These are phyloP conservation scores for Dusona sp. DNA, from an alignment of 2,888 invertebrate genomes.

Conservation along the genomic window DNA sequence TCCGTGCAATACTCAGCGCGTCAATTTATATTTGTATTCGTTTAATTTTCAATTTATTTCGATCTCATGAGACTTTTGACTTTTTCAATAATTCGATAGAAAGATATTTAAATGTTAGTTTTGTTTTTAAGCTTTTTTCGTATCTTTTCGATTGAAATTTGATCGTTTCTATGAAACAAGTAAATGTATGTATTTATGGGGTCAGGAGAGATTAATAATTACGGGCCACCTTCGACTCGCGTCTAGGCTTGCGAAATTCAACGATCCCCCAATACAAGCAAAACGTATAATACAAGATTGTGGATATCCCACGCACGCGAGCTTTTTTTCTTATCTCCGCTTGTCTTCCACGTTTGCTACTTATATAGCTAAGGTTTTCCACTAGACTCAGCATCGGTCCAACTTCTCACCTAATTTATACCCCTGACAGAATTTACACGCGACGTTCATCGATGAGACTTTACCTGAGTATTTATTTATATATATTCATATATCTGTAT, in stretches of 20 bases:
- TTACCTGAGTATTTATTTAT: background rate
- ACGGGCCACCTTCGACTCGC: constrained; percentile 66
- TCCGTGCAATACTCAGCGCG: no score
- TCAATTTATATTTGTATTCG: no score
- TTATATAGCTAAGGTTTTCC: constrained; percentile 7
- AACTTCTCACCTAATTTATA: constrained; percentile 47
- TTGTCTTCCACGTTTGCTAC: constrained; percentile 25
- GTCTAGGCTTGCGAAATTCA: constrained; percentile 63
- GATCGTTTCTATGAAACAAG: background rate
- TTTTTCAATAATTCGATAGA: background rate
- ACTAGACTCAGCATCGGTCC: constrained; percentile 21
- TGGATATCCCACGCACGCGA: constrained; percentile 64
- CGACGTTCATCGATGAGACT: constrained; percentile 51
- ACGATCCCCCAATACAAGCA: constrained; percentile 25
- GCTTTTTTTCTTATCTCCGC: constrained; percentile 3
- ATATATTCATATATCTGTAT: background rate
- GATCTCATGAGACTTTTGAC: background rate
- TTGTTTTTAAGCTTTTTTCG: background rate
- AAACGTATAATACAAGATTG: constrained; percentile 20
- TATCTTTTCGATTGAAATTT: constrained; percentile 1
- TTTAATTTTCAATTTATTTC: background rate
- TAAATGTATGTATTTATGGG: constrained; percentile 19
- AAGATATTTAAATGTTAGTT: background rate
- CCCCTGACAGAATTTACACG: constrained; percentile 53
- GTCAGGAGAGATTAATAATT: constrained; percentile 68